These are phyloP conservation scores for Drosophila multiciliata DNA, from an alignment of 2,888 invertebrate species.

Conservation along the genomic window DNA sequence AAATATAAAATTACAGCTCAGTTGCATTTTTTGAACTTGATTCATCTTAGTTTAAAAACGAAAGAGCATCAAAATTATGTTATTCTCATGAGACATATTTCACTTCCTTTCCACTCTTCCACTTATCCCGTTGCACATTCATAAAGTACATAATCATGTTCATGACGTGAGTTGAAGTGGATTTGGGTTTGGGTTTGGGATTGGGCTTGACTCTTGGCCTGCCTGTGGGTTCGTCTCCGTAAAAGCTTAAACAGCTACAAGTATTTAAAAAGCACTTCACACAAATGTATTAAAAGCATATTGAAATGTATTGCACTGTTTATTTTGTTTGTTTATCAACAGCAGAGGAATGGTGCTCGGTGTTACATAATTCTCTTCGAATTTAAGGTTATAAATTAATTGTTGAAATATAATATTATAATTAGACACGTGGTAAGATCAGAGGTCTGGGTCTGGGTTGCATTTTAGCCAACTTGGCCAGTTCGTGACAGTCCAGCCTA, in stretches of 20 bases:
- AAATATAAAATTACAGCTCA: neutral
- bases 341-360: conserved; percentile 8
- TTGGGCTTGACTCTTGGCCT: conserved; percentile 1
- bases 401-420: neutral
- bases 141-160: conserved; percentile 79
- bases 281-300: conserved; percentile 60
- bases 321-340: conserved; percentile 49
- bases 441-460: conserved; percentile 8
- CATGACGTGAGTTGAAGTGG: conserved; percentile 65
- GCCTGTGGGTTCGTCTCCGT: conserved; percentile 29
- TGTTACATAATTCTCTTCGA: conserved; percentile 12
- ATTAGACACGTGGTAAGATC: neutral
- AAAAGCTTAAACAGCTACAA: conserved; percentile 76
- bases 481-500: conserved; percentile 23
- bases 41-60: neutral
- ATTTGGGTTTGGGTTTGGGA: conserved; percentile 9
- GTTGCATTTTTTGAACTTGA: neutral
- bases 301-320: conserved; percentile 60
- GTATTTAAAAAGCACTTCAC: conserved; percentile 74
- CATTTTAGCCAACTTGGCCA: conserved; percentile 42
- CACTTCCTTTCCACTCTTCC: conserved; percentile 4
- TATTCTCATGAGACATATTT: neutral
- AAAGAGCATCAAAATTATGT: conserved; percentile 18
- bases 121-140: conserved; percentile 66
- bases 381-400: neutral